Base-by-base conservation (phyloP, 2,797 vertebrate species). In the Micropoecilia bifurca region DNA sequence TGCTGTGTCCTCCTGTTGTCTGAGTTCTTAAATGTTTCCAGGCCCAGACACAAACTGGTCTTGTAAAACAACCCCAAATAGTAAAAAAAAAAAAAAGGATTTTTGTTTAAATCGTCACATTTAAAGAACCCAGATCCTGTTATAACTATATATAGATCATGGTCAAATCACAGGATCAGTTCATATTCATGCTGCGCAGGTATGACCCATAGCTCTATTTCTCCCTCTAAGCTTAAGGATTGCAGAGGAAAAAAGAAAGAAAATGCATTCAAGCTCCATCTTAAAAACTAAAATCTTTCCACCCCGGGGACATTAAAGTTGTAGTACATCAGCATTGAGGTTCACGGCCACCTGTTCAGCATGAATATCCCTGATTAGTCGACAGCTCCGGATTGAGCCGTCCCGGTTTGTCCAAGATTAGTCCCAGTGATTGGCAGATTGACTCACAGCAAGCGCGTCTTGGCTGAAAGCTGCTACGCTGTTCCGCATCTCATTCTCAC, bases 401-500 rank as follows among this genome's bases (percentile, higher is more conserved):
- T 63, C 80, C 73, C 73, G 73, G 83, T 63, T 79, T 48, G 71
- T 43, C 74, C 71, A 68, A 74, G 83, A 93, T 93, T 85, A 82
- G 80, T 79, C 83, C 82, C 69, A 55, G 76, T 94, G 94, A 96
- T 95, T 95, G 91, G 92, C 89, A 83, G 81, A 84, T 87, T 75
- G 83, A 97, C 97, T 98, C 97, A 99, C 98, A 76, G 96, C 95
- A 81, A 98, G 95, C 3, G 95, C 94, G 90, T 99, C 97, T 8
- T 97, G 89, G 72, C 96, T 90, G 84, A 98, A 98, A 92, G 97
- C 97, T 1, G 97, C 97, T 74, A 99, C 97, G 43, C 98, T 99
- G 94, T 95, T 97, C 93, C 98, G 96, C 96, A 99, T 99, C 92
- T 99, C 98, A n/a, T 96, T 97, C 93, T 99, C 98, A 69, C 89